Conservation (phyloP, 2,797 vertebrate species). For the Perodicticus potto region DNA sequence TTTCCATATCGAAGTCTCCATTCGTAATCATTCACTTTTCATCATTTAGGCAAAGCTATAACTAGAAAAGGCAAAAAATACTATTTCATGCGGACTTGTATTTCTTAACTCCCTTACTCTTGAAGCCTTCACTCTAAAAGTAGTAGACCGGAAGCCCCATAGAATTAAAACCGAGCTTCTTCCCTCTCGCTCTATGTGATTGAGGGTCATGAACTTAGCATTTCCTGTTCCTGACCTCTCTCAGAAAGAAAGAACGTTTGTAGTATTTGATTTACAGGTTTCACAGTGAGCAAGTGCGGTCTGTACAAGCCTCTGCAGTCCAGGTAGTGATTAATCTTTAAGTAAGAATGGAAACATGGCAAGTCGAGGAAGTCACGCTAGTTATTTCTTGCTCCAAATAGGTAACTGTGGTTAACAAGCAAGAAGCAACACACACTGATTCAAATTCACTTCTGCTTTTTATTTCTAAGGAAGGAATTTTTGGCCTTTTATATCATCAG, state of each 20-base stretch:
- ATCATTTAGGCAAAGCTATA: slow-evolving; percentile 52
- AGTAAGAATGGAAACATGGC: neutral
- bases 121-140: slow-evolving; percentile 24
- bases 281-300: neutral
- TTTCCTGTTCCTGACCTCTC: slow-evolving; percentile 29
- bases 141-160: neutral
- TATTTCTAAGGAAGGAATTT: slow-evolving; percentile 4
- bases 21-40: slow-evolving; percentile 72
- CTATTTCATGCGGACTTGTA: neutral
- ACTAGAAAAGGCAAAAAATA: slow-evolving; percentile 50
- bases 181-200: neutral
- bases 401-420: slow-evolving; percentile 6
- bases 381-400: slow-evolving; percentile 54
- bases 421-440: neutral
- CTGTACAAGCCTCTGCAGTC: neutral
- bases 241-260: neutral
- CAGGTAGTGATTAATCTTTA: neutral
- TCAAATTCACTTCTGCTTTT: slow-evolving; percentile 41
- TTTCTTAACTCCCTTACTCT: neutral
- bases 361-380: neutral
- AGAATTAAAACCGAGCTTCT: neutral
- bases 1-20: slow-evolving; percentile 66
- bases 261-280: slow-evolving; percentile 5
- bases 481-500: neutral
- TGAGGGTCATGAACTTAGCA: neutral